Base-by-base conservation (phyloP, 2,888 invertebrate species). In the Dastarcus helophoroides region DNA sequence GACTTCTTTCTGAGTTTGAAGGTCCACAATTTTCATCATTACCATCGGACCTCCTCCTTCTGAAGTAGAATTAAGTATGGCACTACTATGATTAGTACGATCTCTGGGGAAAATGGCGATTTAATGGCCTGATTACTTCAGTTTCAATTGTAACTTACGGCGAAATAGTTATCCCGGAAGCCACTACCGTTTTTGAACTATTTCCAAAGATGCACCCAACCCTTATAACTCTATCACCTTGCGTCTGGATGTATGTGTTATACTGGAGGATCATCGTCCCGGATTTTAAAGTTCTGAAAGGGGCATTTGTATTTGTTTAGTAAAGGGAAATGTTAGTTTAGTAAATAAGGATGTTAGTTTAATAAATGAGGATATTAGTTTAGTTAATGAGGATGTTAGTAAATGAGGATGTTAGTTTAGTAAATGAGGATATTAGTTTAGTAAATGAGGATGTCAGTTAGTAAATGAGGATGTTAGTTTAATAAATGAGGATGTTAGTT, bases 171-270 rank as follows among this genome's bases (percentile, higher is more conserved):
- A 72, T 60, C 16, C 71, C 66, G n/a, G 73, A 68, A 22, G 69
- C 69, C 3, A 71, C 62, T 21, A 73, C 57, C 38, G 71, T 66
- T 48, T 60, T 63, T 9, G 64, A 53, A 29, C 56, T 51, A 22
- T 61, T 62, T 22, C 67, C 65, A 41, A 79, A 69, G n/a, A 80
- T 74, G 50, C 85, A 85, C 1, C 83, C 83, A 3, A 84, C 76
- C 46, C 79, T 76, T 33, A 86, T 75, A 46, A 84, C 73, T 34
- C 85, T 72, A 60, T 89, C 89, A 0, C 83, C 84, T 35, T 83
- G 77, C 9, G 84, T 79, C 60, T 88, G 86, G 35, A 89, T 82
- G 42, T 85, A 74, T 0, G 78, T 74, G 60, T 88, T 86, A 58
- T 81, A 80, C 57, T 88, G 88, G 29, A 89, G 71, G 48, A 86